Base-by-base conservation (phyloP, 2,113 vertebrate species). In the Rhinoptilus africanus region DNA sequence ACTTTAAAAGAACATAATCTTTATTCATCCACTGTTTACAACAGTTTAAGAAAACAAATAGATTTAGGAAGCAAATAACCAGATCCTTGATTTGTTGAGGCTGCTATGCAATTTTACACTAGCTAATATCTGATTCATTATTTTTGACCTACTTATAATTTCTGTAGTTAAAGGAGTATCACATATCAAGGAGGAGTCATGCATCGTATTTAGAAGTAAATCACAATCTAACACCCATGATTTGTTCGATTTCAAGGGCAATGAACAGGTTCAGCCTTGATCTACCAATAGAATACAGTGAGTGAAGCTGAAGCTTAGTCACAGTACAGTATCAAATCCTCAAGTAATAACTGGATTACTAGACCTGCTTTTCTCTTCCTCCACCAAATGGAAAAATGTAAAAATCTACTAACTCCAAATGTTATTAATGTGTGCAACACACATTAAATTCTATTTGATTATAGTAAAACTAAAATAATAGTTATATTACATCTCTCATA, bases 201-300 rank as follows among this genome's bases (percentile, higher is more conserved):
- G 3, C 7, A 82, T 79, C 0, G 1, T 39, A 59, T 88, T 87
- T 80, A 0, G 3, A 77, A 84, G 41, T 28, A 81, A 96, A 54
- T 2, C 15, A 45, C 24, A 48, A 19, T 53, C 5, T 51, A 35
- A 72, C 4, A 51, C 3, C 5, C 10, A 27, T 6, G 0, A n/a
- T 50, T 80, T 62, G 3, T 67, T 74, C 53, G 19, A 50, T 75
- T 91, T 93, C 47, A 84, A 75, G 60, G 12, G 10, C 22, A 86
- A 57, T 28, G 35, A 67, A 74, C 6, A 89, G 28, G 41, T 85
- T 89, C 30, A 85, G 34, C 6, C n/a, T 64, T 82, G 54, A 56
- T 91, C 51, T 88, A 23, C 5, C 28, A 37, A 15, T 8, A 43
- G 35, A 87, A 88, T 79, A 82, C 71, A n/a, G 4, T 9, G 27